These are phyloP conservation scores for Peucedramus taeniatus DNA, from an alignment of 2,113 vertebrate species.

Conservation along the genomic window DNA sequence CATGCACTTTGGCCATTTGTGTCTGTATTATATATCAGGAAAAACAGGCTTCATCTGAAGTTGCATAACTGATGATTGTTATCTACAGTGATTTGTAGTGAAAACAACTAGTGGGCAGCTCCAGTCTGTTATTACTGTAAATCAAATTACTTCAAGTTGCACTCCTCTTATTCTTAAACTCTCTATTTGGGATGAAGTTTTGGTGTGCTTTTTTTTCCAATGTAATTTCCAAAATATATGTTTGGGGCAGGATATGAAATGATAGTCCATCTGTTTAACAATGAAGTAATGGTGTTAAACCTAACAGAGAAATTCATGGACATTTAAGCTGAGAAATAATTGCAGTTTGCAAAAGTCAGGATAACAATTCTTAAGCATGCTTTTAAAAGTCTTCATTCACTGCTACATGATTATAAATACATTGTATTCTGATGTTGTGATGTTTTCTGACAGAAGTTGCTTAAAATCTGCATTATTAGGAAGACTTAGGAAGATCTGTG, in stretches of 20 bases:
- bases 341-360: neutral
- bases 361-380: neutral
- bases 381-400: neutral
- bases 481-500: neutral
- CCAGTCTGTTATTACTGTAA: slow-evolving; percentile 6
- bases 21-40: neutral
- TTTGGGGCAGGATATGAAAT: neutral
- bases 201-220: neutral
- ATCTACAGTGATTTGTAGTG: neutral
- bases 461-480: neutral
- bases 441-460: neutral
- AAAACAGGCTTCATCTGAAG: neutral
- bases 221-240: slow-evolving; percentile 1
- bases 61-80: neutral
- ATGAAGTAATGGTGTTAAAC: neutral
- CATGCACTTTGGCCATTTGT: slow-evolving; percentile 16
- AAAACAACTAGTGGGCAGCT: slow-evolving; percentile 10
- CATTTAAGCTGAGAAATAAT: neutral
- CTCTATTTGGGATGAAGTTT: neutral
- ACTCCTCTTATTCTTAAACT: neutral
- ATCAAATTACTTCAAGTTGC: slow-evolving; percentile 27
- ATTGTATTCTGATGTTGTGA: neutral
- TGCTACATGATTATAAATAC: neutral
- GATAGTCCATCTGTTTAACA: neutral
- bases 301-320: fast-evolving